Conservation (phyloP, 2,797 vertebrate species). For the Malurus leucopterus region DNA sequence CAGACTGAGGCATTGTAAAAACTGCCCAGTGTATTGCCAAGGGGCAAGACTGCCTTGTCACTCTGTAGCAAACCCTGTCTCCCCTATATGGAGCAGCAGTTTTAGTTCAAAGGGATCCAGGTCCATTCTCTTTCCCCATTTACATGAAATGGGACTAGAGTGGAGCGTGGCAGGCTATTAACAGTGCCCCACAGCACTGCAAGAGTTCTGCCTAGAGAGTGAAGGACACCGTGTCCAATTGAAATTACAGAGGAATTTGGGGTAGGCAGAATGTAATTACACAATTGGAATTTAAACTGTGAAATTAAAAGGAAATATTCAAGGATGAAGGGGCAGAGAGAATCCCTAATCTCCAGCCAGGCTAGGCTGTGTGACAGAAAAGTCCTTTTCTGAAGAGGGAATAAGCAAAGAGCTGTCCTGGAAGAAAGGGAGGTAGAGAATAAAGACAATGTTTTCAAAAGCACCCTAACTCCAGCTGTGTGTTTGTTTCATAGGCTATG, state of each 20-base stretch:
- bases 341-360: conserved; percentile 48
- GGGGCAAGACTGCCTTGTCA: conserved; percentile 38
- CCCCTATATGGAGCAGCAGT: conserved; percentile 19
- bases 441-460: conserved; percentile 67
- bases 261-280: conserved; percentile 71
- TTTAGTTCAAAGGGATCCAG: conserved; percentile 57
- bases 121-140: conserved; percentile 54
- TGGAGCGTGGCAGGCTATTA: conserved; percentile 58
- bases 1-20: conserved; percentile 7
- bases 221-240: conserved; percentile 69
- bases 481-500: conserved; percentile 52
- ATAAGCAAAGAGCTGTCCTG: conserved; percentile 58
- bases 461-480: conserved; percentile 58
- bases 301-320: conserved; percentile 70
- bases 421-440: conserved; percentile 58
- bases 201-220: conserved; percentile 57
- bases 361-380: conserved; percentile 55
- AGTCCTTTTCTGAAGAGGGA: conserved; percentile 51
- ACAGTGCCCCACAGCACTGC: conserved; percentile 53
- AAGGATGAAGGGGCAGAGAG: conserved; percentile 61
- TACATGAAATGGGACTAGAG: conserved; percentile 61
- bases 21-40: conserved; percentile 1
- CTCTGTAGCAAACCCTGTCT: conserved; percentile 28
- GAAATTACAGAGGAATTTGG: conserved; percentile 72
- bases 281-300: conserved; percentile 70